Evolutionary conservation across 2,797 vertebrate species (phyloP).

Genomic region (Sylvilagus floridanus): DNA sequence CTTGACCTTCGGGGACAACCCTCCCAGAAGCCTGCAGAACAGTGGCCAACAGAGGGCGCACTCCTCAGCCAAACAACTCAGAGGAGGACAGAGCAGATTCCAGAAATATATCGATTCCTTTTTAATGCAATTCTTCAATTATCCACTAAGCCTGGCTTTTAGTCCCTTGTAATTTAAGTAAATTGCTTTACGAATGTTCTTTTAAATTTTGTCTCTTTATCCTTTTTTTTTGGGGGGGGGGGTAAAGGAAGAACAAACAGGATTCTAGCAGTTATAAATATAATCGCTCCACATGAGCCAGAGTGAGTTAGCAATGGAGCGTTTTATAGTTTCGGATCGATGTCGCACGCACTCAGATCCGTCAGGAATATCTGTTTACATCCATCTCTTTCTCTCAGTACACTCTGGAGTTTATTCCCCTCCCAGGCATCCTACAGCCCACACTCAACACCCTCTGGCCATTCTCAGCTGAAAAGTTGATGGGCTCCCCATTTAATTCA

Average conservation of each 20-base stretch:
- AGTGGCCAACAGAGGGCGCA: neutral
- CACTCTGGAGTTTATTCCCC: neutral
- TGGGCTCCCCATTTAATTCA: neutral
- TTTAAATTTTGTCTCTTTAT: constrained; percentile 63
- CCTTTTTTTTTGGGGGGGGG: neutral
- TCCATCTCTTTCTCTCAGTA: neutral
- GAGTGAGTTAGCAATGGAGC: neutral
- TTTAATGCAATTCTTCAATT: constrained; percentile 80
- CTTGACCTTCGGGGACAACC: neutral
- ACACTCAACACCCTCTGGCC: neutral
- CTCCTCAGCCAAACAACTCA: constrained; percentile 64
- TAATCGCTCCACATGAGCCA: constrained; percentile 39
- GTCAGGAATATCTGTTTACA: neutral
- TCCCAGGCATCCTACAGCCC: neutral
- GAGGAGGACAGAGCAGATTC: constrained; percentile 69
- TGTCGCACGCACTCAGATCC: neutral
- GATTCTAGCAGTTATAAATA: constrained; percentile 57
- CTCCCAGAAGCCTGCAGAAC: neutral
- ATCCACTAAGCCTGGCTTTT: constrained; percentile 65
- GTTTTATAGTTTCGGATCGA: neutral
- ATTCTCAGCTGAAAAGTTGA: neutral
- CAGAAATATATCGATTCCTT: constrained; percentile 72
- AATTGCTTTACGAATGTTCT: constrained; percentile 73
- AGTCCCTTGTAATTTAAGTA: constrained; percentile 72
- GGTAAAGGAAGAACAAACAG: constrained; percentile 28